A percentile compares a stretch with the other conserved stretches of the same genome.
Conservation (phyloP, 2,888 invertebrate genomes). For the Noctuana brunneofusca region DNA sequence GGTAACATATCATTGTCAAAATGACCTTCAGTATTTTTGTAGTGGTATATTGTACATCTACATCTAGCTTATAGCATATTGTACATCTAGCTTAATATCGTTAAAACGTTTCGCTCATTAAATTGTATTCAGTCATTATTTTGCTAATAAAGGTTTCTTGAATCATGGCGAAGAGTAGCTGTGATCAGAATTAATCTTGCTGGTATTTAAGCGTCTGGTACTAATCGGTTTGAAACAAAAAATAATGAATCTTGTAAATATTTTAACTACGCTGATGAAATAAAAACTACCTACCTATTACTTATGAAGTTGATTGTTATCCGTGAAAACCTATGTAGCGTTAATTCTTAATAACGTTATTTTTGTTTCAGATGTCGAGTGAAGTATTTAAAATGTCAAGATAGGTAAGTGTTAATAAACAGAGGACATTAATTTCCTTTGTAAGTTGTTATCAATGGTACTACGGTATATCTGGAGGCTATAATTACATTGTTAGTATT, state of each 20-base stretch:
- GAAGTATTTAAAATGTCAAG: slow-evolving; percentile 46
- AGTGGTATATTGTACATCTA: neutral
- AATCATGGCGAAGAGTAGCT: neutral
- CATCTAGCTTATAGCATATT: too few species aligned
- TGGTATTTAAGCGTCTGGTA: neutral
- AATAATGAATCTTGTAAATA: too few species aligned
- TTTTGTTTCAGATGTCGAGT: slow-evolving; percentile 63
- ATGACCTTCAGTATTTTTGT: slow-evolving; percentile 9
- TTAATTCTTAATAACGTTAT: slow-evolving; percentile 9
- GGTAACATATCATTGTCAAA: slow-evolving; percentile 7
- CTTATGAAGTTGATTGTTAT: too few species aligned
- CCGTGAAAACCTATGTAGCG: too few species aligned
- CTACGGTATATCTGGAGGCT: slow-evolving; percentile 37
- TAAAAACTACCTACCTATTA: too few species aligned
- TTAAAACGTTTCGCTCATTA: neutral
- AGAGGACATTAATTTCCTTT: slow-evolving; percentile 33
- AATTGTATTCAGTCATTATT: neutral
- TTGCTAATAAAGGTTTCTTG: neutral
- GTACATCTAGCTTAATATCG: neutral
- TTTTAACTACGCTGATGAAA: too few species aligned
- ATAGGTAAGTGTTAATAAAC: slow-evolving; percentile 47
- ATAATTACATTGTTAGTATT: slow-evolving; percentile 43
- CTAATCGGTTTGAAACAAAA: too few species aligned
- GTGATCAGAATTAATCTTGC: neutral
- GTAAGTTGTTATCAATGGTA: slow-evolving; percentile 30